Evolutionary conservation across 2,888 invertebrate species (phyloP), one percentile per base, ranked within the genome.

Genomic region (Junonia oenone): DNA sequence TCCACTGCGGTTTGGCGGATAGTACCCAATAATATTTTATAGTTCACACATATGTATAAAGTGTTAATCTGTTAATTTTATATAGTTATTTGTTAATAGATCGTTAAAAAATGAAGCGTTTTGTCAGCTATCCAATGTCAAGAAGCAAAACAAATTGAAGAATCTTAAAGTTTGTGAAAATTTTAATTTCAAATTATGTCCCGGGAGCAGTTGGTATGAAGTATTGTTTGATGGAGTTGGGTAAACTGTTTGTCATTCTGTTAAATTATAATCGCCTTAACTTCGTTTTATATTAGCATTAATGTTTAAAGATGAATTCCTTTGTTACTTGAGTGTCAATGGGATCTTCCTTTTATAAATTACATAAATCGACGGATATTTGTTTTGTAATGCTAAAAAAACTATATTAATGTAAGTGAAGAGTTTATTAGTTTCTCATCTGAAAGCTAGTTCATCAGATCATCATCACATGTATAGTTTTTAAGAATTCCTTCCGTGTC

Each of bases 131-230:
- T 17, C 14, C 17, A 19, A 17, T 19, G 19, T 19, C 19, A 43
- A 22, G 22, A 15, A 27, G 26, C n/a, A 27, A 45, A 45, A 26
- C 8, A 6, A 33, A 15, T 6, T 8, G 22, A 22, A 22, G 2
- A 3, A 22, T 22, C 5, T 22, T 22, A 17, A 33, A 46, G 26
- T 27, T 35, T 27, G 43, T 26, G 48, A 52, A 48, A 47, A 31
- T 15, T 38, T 48, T 52, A 49, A 56, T 52, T 47, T 56, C n/a
- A 52, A 52, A 48, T 48, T 37, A 29, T 13, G 15, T 35, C 33
- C 45, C 45, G 22, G 52, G 47, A 47, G 22, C 51, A 47, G 47
- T 45, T 51, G 43, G 22, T 8, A 9, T 14, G 29, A 43, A 51
- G 43, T 45, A 13, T 15, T 51, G 43, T 51, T 33, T 51, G 33